Conservation (phyloP, 2,888 invertebrate genomes). For the Scaptomyza reducta region DNA sequence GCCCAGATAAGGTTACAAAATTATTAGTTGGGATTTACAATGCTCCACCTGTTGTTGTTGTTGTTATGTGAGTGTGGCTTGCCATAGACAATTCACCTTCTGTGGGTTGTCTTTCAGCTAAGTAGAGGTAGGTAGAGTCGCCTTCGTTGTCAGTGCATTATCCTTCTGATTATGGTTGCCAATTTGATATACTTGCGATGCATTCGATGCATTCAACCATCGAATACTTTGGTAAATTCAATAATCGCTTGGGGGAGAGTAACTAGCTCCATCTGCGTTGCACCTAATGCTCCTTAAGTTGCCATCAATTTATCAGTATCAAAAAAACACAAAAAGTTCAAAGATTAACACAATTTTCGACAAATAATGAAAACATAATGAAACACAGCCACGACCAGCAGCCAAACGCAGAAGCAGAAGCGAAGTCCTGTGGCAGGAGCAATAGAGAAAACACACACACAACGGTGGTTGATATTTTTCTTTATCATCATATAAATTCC, state of each 20-base stretch:
- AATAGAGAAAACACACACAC: slow-evolving; percentile 10
- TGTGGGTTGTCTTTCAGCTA: not conserved
- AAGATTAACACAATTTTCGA: slow-evolving; percentile 75
- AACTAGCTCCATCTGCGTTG: not conserved
- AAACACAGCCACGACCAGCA: slow-evolving; percentile 40
- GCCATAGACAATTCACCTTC: slow-evolving; percentile 1
- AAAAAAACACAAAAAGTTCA: slow-evolving; percentile 42
- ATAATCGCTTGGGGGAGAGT: slow-evolving; percentile 43
- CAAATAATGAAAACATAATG: slow-evolving; percentile 75
- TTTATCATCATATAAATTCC: slow-evolving; percentile 77
- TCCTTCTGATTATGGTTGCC: slow-evolving; percentile 25
- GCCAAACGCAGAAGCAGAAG: slow-evolving; percentile 1
- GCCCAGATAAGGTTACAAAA: slow-evolving; percentile 80
- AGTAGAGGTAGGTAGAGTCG: not conserved
- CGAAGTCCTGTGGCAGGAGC: slow-evolving; percentile 27
- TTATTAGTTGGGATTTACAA: slow-evolving; percentile 81
- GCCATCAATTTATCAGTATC: slow-evolving; percentile 57
- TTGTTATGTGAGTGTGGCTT: slow-evolving; percentile 15
- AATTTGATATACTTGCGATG: slow-evolving; percentile 20
- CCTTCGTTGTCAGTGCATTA: slow-evolving; percentile 7
- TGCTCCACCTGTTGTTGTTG: slow-evolving; percentile 49
- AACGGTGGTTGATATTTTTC: slow-evolving; percentile 50
- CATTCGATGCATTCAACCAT: slow-evolving; percentile 13
- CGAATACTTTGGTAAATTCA: slow-evolving; percentile 40
- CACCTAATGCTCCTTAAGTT: slow-evolving; percentile 37